phyloP scores from a whole-genome alignment of 2,888 invertebrate genomes.

The Polyploca ridens region DNA sequence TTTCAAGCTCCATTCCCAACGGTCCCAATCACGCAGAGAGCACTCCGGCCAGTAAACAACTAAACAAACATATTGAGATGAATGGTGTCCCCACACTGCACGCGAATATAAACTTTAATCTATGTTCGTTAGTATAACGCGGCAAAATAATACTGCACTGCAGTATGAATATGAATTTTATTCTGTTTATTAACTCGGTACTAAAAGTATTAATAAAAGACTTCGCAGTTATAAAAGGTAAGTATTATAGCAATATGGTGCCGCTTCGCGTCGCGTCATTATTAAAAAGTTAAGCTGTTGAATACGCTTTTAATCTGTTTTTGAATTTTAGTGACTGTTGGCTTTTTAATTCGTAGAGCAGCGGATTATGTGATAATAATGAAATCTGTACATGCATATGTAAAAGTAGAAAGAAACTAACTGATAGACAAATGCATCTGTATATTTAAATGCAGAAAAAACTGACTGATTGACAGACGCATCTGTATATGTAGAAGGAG shows the following conservation, averaged over 20 bases:
- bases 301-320: not conserved
- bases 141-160: slow-evolving; percentile 30
- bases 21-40: slow-evolving; percentile 1
- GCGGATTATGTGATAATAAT: too few relatives aligned
- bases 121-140: not conserved
- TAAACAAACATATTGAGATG: slow-evolving; percentile 11
- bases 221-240: not conserved
- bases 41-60: not conserved
- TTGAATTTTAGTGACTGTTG: not conserved
- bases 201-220: slow-evolving; percentile 9
- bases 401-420: too few relatives aligned
- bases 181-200: slow-evolving; percentile 20
- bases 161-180: slow-evolving; percentile 33
- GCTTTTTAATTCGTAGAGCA: too few relatives aligned
- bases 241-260: not conserved
- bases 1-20: not conserved
- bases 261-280: not conserved
- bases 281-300: not conserved
- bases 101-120: slow-evolving; percentile 1
- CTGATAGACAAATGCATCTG: too few relatives aligned
- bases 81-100: slow-evolving; percentile 6
- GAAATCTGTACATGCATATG: too few relatives aligned
- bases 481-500: too few relatives aligned
- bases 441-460: too few relatives aligned
- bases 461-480: too few relatives aligned